Percentiles rank a stretch among this genome's conserved stretches.
Evolutionary conservation across 2,888 invertebrate genomes (phyloP).

Genomic region (Zhuqinia jingwanae): DNA sequence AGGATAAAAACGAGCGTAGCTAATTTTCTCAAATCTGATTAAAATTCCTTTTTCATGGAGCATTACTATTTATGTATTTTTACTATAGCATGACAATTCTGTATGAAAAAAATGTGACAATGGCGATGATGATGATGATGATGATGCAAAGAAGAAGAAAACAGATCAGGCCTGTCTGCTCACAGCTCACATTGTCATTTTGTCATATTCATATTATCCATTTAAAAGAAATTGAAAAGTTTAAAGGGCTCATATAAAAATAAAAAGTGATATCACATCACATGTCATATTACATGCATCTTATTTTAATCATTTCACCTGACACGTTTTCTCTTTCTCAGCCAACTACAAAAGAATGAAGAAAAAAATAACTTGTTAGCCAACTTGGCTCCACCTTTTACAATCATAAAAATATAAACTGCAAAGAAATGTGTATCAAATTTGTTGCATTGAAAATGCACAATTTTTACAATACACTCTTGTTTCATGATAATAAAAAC

Average conservation of each 20-base stretch:
- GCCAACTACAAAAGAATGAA: background rate
- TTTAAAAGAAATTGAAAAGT: no score
- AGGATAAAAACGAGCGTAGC: constrained; percentile 50
- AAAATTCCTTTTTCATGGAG: constrained; percentile 47
- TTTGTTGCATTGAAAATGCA: background rate
- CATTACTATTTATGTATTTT: background rate
- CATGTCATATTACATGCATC: no score
- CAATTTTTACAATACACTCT: background rate
- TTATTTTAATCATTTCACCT: background rate
- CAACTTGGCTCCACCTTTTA: background rate
- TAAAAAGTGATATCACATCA: no score
- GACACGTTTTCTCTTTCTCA: background rate
- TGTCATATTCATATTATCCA: no score
- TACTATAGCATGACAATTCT: background rate
- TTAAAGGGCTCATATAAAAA: no score
- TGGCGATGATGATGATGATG: background rate
- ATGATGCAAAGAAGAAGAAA: background rate
- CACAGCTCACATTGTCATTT: no score
- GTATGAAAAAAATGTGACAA: no score
- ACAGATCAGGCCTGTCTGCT: no score
- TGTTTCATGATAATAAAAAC: no score
- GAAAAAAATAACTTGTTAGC: background rate
- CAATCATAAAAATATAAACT: background rate
- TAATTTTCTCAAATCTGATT: constrained; percentile 63
- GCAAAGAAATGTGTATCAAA: background rate